Evolutionary conservation across 2,797 vertebrate genomes (phyloP), one percentile per base, ranked within the genome.

Genomic region (Hydrocynus forskahlii): DNA sequence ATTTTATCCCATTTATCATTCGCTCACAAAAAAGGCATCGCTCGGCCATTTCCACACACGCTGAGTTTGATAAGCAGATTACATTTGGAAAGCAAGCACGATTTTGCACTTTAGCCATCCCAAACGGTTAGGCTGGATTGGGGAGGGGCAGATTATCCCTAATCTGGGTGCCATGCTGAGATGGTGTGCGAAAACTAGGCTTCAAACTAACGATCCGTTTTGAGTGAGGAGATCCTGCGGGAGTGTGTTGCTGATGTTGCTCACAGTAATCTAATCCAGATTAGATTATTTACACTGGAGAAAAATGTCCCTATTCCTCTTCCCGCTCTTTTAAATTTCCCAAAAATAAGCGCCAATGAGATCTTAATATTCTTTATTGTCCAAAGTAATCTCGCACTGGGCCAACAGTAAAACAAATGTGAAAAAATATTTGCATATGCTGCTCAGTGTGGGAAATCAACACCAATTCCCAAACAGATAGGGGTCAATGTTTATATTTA

Each of bases 31-130:
- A 78, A 83, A 78, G 72, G 21, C 64, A 55, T 2, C 9, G 25
- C 45, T 78, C 35, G 23, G 21, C 68, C 52, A 71, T 70, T 66
- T 45, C 59, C 1, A n/a, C 54, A 63, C 10, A 23, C 13, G 14
- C 5, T 0, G 8, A n/a, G 29, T 23, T 23, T 21, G 35, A 76
- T 77, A 17, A 66, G 19, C 7, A 76, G 76, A 81, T 85, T 79
- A 70, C n/a, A 76, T 60, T 23, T 5, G 43, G 19, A 81, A 78
- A 66, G 73, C 23, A 14, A n/a, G 43, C n/a, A 16, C 25, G 66
- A 75, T 63, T 79, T 76, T 75, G 45, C 72, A 81, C 68, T 67
- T 79, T 86, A 63, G 69, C 57, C 69, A 60, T 69, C 54, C 62
- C 21, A 79, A 62, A 80, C 55, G 38, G 21, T 25, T 7, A 12